phyloP scores from a whole-genome alignment of 1,140 invertebrate species.

The Drosophila bocki region DNA sequence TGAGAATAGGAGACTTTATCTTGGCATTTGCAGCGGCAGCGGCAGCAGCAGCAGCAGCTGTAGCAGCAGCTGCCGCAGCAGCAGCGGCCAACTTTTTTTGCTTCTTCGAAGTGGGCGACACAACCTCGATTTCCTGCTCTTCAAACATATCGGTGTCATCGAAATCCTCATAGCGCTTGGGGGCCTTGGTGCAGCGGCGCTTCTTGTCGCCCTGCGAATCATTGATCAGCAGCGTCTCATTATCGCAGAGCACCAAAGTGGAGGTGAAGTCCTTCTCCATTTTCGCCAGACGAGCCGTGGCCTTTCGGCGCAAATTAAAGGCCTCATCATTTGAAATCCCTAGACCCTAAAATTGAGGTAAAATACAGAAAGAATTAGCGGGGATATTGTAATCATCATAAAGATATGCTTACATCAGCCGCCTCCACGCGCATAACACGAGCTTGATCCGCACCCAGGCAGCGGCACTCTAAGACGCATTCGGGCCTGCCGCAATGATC shows the following conservation, averaged over 20 bases:
- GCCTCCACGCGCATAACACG: conserved; percentile 75
- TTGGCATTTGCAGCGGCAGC: conserved; percentile 1
- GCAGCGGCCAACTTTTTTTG: conserved; percentile 35
- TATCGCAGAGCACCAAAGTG: conserved; percentile 79
- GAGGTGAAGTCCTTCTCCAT: conserved; percentile 84
- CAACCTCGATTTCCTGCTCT: conserved; percentile 20
- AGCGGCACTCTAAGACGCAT: conserved; percentile 70
- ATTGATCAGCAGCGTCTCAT: conserved; percentile 77
- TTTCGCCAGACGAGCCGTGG: conserved; percentile 76
- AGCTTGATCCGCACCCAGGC: conserved; percentile 54
- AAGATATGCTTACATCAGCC: conserved; percentile 16
- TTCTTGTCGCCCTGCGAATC: conserved; percentile 81
- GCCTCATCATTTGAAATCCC: conserved; percentile 80
- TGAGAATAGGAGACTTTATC: conserved; percentile 24
- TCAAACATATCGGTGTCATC: conserved; percentile 66
- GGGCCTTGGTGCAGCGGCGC: conserved; percentile 76
- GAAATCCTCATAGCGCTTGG: conserved; percentile 82
- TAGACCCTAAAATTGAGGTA: conserved; percentile 51
- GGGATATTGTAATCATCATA: neutral
- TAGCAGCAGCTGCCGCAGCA: conserved; percentile 16
- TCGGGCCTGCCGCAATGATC: conserved; percentile 72
- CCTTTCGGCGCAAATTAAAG: conserved; percentile 72
- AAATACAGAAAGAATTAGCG: neutral
- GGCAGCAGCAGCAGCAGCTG: conserved; percentile 2
- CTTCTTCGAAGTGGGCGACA: conserved; percentile 24